Evolutionary conservation across 2,888 invertebrate species (phyloP).

Genomic region (Teleogryllus oceanicus): DNA sequence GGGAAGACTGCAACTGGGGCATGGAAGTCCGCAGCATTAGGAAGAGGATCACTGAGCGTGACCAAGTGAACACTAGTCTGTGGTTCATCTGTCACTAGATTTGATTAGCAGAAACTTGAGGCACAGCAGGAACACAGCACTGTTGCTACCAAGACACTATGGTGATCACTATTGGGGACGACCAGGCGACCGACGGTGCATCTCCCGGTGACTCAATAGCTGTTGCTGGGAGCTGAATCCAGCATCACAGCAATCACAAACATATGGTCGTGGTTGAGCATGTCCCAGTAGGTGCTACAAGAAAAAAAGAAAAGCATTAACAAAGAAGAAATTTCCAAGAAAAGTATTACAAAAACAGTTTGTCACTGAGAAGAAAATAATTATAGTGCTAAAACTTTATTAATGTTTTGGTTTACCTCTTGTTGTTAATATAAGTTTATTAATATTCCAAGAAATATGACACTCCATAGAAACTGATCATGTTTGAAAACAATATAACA

Average conservation of each 20-base stretch:
- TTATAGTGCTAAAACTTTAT: too few species aligned
- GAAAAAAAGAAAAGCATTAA: neutral
- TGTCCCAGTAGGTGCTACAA: slow-evolving; percentile 46
- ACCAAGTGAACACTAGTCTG: neutral
- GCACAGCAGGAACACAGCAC: slow-evolving; percentile 18
- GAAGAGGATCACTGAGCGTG: neutral
- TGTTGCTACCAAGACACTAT: neutral
- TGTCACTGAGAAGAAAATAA: too few species aligned
- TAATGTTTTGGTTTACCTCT: too few species aligned
- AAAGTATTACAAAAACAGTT: too few species aligned
- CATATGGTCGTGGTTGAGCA: slow-evolving; percentile 49
- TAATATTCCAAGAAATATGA: too few species aligned
- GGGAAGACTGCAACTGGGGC: neutral
- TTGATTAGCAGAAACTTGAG: neutral
- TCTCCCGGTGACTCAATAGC: slow-evolving; percentile 46
- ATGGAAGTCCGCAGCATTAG: neutral
- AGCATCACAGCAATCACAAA: slow-evolving; percentile 52
- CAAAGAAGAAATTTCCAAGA: too few species aligned
- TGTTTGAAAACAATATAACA: too few species aligned
- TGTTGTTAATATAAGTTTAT: too few species aligned
- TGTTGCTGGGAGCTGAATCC: slow-evolving; percentile 50
- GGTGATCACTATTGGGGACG: slow-evolving; percentile 18
- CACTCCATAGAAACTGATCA: too few species aligned
- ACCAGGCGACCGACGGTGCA: slow-evolving; percentile 41
- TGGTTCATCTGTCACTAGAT: neutral